phyloP scores from a whole-genome alignment of 2,888 invertebrate species.

The Drosophila nr. perissopoda region DNA sequence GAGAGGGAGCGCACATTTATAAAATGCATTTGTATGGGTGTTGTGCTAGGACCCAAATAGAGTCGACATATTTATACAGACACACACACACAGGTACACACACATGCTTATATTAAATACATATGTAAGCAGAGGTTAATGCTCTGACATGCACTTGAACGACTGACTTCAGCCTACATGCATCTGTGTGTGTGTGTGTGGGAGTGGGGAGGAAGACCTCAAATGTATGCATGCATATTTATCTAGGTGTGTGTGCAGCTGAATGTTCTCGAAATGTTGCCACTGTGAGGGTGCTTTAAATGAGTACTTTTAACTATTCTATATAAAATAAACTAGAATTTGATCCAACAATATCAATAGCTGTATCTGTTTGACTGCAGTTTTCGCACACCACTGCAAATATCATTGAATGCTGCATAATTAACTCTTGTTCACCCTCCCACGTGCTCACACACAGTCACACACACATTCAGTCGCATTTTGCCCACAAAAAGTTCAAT shows the following conservation, averaged over 20 bases:
- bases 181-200: conserved; percentile 9
- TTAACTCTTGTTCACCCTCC: neutral
- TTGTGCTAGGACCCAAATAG: conserved; percentile 76
- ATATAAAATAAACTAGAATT: neutral
- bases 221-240: neutral
- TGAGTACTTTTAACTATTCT: neutral
- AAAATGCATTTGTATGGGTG: conserved; percentile 47
- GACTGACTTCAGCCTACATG: conserved; percentile 74
- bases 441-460: conserved; percentile 19
- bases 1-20: conserved; percentile 6
- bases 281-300: neutral
- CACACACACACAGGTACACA: conserved; percentile 9
- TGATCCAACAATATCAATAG: neutral
- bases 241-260: neutral
- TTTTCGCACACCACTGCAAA: conserved; percentile 11
- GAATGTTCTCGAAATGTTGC: conserved; percentile 39
- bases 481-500: conserved; percentile 79
- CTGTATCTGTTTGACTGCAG: neutral
- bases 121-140: conserved; percentile 68
- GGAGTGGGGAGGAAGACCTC: conserved; percentile 13
- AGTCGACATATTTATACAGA: conserved; percentile 9
- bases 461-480: conserved; percentile 8
- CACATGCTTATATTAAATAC: conserved; percentile 8
- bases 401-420: conserved; percentile 9
- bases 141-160: conserved; percentile 83